These are phyloP conservation scores for Lysandra coridon DNA, from an alignment of 2,888 invertebrate genomes.

Conservation along the genomic window DNA sequence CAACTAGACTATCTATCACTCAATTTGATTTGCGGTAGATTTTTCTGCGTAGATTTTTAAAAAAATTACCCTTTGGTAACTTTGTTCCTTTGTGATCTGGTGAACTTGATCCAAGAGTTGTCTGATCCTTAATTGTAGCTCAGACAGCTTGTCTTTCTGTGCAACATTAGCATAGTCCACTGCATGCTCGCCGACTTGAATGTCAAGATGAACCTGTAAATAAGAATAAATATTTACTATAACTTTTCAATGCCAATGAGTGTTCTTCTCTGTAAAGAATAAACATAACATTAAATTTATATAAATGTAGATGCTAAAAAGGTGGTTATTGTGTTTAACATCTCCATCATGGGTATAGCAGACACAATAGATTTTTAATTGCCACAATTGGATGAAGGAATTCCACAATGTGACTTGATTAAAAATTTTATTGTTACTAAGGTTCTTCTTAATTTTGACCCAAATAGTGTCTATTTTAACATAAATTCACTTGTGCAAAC, in stretches of 20 bases:
- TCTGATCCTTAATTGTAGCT: conserved; percentile 95
- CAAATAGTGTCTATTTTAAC: not conserved
- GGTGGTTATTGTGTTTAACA: too few relatives aligned
- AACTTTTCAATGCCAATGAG: too few relatives aligned
- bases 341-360: too few relatives aligned
- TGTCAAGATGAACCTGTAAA: conserved; percentile 94
- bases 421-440: not conserved
- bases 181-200: conserved; percentile 99
- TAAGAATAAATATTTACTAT: not conserved
- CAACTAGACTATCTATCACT: too few relatives aligned
- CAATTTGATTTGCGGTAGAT: too few relatives aligned
- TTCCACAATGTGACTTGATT: not conserved
- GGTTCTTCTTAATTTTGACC: not conserved
- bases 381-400: too few relatives aligned
- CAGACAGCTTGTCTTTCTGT: conserved; percentile 97
- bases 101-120: conserved; percentile 98
- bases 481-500: not conserved
- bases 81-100: conserved; percentile 99
- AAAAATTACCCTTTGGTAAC: conserved; percentile 92
- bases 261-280: too few relatives aligned
- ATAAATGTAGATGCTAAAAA: too few relatives aligned
- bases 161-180: conserved; percentile 98
- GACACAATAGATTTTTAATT: too few relatives aligned
- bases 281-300: too few relatives aligned
- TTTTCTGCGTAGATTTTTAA: not conserved